Conservation (phyloP, 2,113 vertebrate species). For the Gobius niger region DNA sequence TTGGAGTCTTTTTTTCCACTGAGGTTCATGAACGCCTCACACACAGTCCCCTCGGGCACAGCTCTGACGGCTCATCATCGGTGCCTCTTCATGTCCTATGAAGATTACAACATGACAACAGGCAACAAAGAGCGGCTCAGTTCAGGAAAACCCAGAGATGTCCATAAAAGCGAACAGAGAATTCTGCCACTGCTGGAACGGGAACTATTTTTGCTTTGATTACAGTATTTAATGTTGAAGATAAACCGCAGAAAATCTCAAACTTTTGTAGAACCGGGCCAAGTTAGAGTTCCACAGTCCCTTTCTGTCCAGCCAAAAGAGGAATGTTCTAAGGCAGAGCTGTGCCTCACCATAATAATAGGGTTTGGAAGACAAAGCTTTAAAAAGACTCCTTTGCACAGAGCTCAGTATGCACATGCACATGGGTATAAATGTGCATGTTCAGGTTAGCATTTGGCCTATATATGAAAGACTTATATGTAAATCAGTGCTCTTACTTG, state of each 20-base stretch:
- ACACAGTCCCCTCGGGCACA: constrained; percentile 37
- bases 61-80: constrained; percentile 53
- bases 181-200: neutral
- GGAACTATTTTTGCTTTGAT: too few relatives aligned
- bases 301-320: constrained; percentile 53
- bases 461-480: too few relatives aligned
- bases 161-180: neutral
- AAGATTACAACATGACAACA: constrained; percentile 35
- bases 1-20: constrained; percentile 82
- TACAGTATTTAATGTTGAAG: too few relatives aligned
- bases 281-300: constrained; percentile 44
- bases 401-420: constrained; percentile 6
- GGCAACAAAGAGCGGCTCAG: constrained; percentile 23
- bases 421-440: neutral
- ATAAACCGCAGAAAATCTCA: too few relatives aligned
- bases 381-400: constrained; percentile 79
- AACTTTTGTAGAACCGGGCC: too few relatives aligned
- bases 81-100: constrained; percentile 28
- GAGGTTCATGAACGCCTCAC: constrained; percentile 79
- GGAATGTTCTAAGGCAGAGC: constrained; percentile 72
- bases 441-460: too few relatives aligned
- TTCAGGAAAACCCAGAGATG: constrained; percentile 16
- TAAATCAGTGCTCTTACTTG: too few relatives aligned
- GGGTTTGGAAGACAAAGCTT: constrained; percentile 80
- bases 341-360: constrained; percentile 72